Conservation (phyloP, 2,113 vertebrate species). For the Zosterops pallidus region DNA sequence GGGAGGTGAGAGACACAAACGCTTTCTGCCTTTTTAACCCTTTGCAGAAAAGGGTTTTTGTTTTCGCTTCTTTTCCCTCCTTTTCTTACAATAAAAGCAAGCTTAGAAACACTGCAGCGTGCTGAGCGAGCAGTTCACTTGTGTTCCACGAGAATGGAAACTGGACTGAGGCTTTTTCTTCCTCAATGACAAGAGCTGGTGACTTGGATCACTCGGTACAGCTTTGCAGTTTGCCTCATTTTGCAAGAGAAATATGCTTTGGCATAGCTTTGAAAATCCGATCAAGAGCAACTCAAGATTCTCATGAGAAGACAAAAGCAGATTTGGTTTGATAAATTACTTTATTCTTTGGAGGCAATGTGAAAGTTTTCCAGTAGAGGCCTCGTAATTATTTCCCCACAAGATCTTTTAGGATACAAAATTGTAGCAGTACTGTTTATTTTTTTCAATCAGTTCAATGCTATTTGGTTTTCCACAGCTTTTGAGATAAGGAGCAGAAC, state of each 20-base stretch:
- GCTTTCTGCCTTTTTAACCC: too few species aligned
- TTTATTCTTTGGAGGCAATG: conserved; percentile 49
- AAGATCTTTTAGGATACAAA: not conserved
- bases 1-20: too few species aligned
- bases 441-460: not conserved
- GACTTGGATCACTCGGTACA: accelerated
- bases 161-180: not conserved
- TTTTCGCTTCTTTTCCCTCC: too few species aligned
- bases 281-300: not conserved
- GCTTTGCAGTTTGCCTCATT: not conserved
- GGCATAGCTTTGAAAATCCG: not conserved
- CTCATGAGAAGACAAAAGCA: not conserved
- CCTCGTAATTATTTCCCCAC: conserved; percentile 3
- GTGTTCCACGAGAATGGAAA: not conserved
- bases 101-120: not conserved
- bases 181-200: not conserved
- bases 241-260: not conserved
- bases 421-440: not conserved
- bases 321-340: conserved; percentile 39
- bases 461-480: conserved; percentile 51
- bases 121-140: not conserved
- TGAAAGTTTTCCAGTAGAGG: not conserved
- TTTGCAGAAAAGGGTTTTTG: too few species aligned
- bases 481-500: conserved; percentile 12
- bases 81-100: not conserved